Evolutionary conservation across 2,888 invertebrate genomes (phyloP), one percentile per base, ranked within the genome.

Genomic region (Anoplius nigerrimus): DNA sequence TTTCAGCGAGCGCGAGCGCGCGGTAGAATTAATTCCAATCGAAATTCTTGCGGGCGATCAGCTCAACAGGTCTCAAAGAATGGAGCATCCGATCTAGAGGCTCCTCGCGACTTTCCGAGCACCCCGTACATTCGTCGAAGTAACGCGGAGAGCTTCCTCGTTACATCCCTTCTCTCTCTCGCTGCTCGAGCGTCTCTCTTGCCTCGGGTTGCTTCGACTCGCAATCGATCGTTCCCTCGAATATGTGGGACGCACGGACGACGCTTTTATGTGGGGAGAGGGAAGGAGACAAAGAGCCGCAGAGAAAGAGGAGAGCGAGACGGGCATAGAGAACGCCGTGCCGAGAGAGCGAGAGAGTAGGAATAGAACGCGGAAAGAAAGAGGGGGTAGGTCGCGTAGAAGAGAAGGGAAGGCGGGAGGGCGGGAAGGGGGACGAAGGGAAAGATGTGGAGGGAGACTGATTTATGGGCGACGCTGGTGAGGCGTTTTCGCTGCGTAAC

Each of bases 401-500:
- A 53, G 24, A 21, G 53, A 22, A 53, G 21, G 2, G 55, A 34
- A 42, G 24, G 42, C 2, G 42, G 2, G 55, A 34, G 16, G 24
- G 42, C 2, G 42, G 22, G 22, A 24, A 24, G 21, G 8, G 34
- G 34, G 34, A 55, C 34, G 55, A 27, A 55, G 42, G 42, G 34
- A 34, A 42, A 34, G 18, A 24, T 21, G 15, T 16, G 22, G 27
- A 54, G 13, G 59, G 61, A 13, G 62, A 20, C 74, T 78, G 78
- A 79, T 79, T 79, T 79, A 76, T 76, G 68, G 74, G 70, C 65
- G 64, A 75, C 71, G 68, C 65, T 65, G 69, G 61, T 52, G 69
- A 78, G 58, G 53, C 73, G 72, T 79, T 79, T 79, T 71, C 79
- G 71, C 79, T 73, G 75, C 79, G 79, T 75, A 79, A 79, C 79